A percentile compares a stretch with the other conserved stretches of the same genome.
Evolutionary conservation across 92 coral and sea anemone species (phyloP).

Genomic region (Micromussa lordhowensis): DNA sequence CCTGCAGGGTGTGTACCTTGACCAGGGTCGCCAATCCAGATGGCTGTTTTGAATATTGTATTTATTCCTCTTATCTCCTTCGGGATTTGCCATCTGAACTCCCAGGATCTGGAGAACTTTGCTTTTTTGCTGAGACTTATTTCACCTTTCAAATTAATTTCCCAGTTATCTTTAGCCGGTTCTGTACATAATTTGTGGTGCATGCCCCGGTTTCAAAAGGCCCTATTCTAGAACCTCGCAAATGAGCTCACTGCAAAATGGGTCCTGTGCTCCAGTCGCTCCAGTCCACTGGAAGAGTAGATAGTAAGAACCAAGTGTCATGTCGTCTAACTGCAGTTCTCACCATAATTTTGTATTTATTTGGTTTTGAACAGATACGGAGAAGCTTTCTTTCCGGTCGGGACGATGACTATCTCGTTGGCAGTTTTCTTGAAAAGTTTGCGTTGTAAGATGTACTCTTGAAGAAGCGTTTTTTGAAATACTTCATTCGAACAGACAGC

Average conservation of each 20-base stretch:
- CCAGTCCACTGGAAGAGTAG: slow-evolving; percentile 35
- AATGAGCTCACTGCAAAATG: not conserved
- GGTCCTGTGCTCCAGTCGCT: not conserved
- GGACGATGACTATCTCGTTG: slow-evolving; percentile 46
- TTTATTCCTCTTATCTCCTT: too few species aligned
- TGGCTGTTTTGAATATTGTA: too few species aligned
- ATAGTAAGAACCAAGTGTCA: slow-evolving; percentile 28
- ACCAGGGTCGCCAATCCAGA: too few species aligned
- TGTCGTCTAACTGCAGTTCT: slow-evolving; percentile 37
- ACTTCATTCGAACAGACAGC: slow-evolving; percentile 14
- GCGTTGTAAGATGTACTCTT: slow-evolving; percentile 16
- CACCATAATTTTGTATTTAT: slow-evolving; percentile 34
- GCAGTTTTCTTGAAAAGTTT: slow-evolving; percentile 25
- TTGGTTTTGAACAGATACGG: slow-evolving; percentile 51
- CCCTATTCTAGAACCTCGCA: not conserved
- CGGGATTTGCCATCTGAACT: too few species aligned
- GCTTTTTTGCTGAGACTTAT: too few species aligned
- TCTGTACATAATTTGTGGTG: too few species aligned
- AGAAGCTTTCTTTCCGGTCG: slow-evolving; percentile 50
- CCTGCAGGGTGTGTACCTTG: too few species aligned
- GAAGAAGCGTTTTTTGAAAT: not conserved
- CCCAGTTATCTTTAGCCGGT: too few species aligned
- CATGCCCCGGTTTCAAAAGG: not conserved
- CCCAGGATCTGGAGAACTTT: too few species aligned
- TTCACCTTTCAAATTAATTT: too few species aligned